Evolutionary conservation across 2,113 vertebrate genomes (phyloP).

Genomic region (Pogonocichla stellata): DNA sequence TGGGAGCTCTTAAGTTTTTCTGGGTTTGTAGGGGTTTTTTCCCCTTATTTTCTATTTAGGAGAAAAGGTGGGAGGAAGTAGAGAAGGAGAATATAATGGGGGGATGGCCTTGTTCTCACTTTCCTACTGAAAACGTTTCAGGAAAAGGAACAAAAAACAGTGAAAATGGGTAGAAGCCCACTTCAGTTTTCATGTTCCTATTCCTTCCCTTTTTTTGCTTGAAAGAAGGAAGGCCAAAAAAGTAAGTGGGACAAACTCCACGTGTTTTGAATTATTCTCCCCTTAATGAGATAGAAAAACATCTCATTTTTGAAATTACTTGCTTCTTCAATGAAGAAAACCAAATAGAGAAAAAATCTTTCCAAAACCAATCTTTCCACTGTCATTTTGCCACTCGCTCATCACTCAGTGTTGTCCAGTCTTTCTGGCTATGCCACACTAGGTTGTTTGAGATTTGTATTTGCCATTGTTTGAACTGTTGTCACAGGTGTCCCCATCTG

Average conservation of each 20-base stretch:
- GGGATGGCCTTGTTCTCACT: conserved; percentile 70
- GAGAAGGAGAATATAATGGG: conserved; percentile 61
- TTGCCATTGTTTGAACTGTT: background rate
- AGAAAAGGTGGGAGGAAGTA: conserved; percentile 42
- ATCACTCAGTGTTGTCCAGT: background rate
- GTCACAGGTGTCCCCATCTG: background rate
- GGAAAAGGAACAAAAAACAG: conserved; percentile 57
- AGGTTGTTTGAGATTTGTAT: accelerated
- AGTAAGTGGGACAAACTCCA: conserved; percentile 61
- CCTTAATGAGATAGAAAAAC: conserved; percentile 46
- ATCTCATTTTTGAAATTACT: background rate
- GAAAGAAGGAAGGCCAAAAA: conserved; percentile 47
- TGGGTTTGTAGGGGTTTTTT: background rate
- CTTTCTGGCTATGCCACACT: background rate
- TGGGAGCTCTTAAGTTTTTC: conserved; percentile 28
- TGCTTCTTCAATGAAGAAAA: background rate
- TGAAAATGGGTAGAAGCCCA: conserved; percentile 56
- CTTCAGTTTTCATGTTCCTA: conserved; percentile 42
- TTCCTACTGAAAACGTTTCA: conserved; percentile 60
- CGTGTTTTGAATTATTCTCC: conserved; percentile 58
- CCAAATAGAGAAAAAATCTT: background rate
- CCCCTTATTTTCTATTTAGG: conserved; percentile 49
- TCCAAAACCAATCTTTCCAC: background rate
- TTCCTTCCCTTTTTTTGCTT: conserved; percentile 41
- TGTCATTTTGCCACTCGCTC: background rate